Conservation (phyloP, 2,113 vertebrate genomes). For the Rynchops niger region DNA sequence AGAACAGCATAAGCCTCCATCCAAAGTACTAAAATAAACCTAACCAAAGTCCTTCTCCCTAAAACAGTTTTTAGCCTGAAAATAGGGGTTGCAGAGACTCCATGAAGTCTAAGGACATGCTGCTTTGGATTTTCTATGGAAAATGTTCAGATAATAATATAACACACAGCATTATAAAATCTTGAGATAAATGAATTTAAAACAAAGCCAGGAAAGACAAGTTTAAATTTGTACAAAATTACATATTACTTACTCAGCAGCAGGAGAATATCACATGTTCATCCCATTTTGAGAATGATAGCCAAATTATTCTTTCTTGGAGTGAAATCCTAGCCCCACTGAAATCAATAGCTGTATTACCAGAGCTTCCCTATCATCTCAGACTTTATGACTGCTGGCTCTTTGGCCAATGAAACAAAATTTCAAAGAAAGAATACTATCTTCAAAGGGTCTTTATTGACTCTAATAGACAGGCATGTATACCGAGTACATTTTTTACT, state of each 20-base stretch:
- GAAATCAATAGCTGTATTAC: not conserved
- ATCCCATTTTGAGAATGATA: not conserved
- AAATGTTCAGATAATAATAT: not conserved
- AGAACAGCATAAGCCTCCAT: not conserved
- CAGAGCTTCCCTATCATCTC: not conserved
- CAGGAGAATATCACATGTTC: not conserved
- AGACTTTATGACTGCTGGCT: not conserved
- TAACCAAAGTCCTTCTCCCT: not conserved
- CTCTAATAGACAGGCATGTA: not conserved
- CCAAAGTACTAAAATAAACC: not conserved
- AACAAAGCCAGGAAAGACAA: not conserved
- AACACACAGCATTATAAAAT: not conserved
- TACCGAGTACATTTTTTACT: not conserved
- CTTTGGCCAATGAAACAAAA: not conserved
- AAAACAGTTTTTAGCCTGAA: not conserved
- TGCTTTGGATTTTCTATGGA: not conserved
- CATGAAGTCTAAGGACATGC: not conserved
- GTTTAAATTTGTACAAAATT: not conserved
- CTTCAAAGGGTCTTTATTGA: constrained; percentile 5
- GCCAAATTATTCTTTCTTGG: not conserved
- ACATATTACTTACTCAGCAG: not conserved
- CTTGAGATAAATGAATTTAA: not conserved
- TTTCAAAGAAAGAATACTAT: not conserved
- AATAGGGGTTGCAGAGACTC: not conserved
- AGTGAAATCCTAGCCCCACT: not conserved